A percentile compares a stretch with the other conserved stretches of the same genome.
phyloP scores from a whole-genome alignment of 2,888 invertebrate genomes.

The Hyppa rectilinea region DNA sequence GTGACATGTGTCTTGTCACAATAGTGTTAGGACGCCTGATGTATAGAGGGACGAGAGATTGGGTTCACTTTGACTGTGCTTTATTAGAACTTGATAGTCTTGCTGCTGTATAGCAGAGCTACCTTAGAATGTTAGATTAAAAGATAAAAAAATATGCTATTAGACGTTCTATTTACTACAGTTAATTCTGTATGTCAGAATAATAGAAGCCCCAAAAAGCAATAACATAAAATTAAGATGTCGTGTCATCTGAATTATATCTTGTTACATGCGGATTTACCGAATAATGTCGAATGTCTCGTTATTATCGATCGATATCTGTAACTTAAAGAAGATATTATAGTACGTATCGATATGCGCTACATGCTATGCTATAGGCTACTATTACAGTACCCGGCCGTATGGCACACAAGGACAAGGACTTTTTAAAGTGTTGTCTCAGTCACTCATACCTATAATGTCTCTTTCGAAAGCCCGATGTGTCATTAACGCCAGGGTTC shows the following conservation, averaged over 20 bases:
- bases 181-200: not conserved
- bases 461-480: not conserved
- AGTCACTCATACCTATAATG: not conserved
- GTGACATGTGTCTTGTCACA: slow-evolving; percentile 23
- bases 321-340: not conserved
- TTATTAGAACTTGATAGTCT: not conserved
- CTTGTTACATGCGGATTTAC: not conserved
- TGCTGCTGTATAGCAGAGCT: not conserved
- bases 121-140: not conserved
- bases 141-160: not conserved
- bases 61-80: slow-evolving; percentile 47
- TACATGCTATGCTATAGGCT: slow-evolving; percentile 16
- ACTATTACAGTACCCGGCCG: not conserved
- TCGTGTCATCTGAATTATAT: not conserved
- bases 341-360: slow-evolving; percentile 1
- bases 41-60: slow-evolving; percentile 25
- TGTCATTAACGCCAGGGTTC: not conserved
- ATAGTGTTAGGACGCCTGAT: slow-evolving; percentile 10
- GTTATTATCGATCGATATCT: slow-evolving; percentile 11
- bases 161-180: not conserved
- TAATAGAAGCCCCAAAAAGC: slow-evolving; percentile 6
- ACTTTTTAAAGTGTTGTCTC: not conserved
- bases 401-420: not conserved
- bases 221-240: not conserved
- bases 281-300: not conserved